Percentiles rank a stretch among this genome's conserved stretches.
Conservation (phyloP, 2,888 invertebrate genomes). For the Drosophila koepferae region DNA sequence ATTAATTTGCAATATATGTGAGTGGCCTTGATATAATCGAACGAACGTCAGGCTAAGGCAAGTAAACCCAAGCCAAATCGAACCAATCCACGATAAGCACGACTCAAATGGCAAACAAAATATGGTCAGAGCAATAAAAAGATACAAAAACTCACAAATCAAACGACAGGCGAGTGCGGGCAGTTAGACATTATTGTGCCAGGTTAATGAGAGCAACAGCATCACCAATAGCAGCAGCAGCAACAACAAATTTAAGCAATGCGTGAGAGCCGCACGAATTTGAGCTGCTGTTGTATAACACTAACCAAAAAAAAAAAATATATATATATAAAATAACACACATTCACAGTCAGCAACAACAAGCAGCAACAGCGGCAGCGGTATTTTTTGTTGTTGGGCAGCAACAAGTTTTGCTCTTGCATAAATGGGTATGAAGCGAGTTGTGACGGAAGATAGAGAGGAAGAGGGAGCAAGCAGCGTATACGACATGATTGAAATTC, state of each 20-base stretch:
- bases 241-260: slow-evolving; percentile 23
- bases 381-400: slow-evolving; percentile 35
- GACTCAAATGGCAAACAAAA: slow-evolving; percentile 36
- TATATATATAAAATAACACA: slow-evolving; percentile 31
- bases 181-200: slow-evolving; percentile 28
- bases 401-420: slow-evolving; percentile 77
- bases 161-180: not conserved
- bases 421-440: slow-evolving; percentile 45
- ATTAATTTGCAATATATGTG: slow-evolving; percentile 32
- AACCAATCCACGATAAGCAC: slow-evolving; percentile 47
- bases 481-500: slow-evolving; percentile 65
- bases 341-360: slow-evolving; percentile 29
- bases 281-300: slow-evolving; percentile 72
- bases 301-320: slow-evolving; percentile 62
- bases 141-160: slow-evolving; percentile 17
- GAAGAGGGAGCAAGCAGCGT: slow-evolving; percentile 3
- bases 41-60: slow-evolving; percentile 18
- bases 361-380: slow-evolving; percentile 8
- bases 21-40: slow-evolving; percentile 44
- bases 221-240: slow-evolving; percentile 11
- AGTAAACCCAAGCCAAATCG: slow-evolving; percentile 3
- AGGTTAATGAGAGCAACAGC: slow-evolving; percentile 37
- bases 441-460: slow-evolving; percentile 1
- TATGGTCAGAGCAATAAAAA: slow-evolving; percentile 35
- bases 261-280: slow-evolving; percentile 51